These are phyloP conservation scores for Sardina pilchardus DNA, from an alignment of 2,113 vertebrate species.

Conservation along the genomic window DNA sequence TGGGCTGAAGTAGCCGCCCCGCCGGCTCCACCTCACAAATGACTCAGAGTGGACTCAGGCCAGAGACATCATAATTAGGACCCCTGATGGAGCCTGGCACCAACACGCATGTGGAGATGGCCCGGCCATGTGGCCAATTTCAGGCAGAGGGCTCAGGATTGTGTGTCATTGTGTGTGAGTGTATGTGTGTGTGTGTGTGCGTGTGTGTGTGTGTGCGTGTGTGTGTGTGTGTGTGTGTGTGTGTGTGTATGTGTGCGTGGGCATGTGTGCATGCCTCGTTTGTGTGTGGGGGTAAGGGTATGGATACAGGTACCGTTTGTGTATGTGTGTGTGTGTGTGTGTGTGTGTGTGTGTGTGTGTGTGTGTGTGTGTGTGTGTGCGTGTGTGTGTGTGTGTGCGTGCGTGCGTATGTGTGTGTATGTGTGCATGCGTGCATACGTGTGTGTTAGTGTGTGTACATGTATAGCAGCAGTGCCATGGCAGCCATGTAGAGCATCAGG, in stretches of 20 bases:
- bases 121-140: slow-evolving; percentile 17
- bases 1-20: neutral
- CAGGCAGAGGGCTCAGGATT: neutral
- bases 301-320: neutral
- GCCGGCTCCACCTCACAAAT: slow-evolving; percentile 21
- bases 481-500: neutral
- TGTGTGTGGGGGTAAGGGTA: neutral
- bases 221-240: neutral
- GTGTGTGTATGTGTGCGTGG: neutral
- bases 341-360: neutral
- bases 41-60: slow-evolving; percentile 2
- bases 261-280: neutral
- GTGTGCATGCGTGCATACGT: neutral
- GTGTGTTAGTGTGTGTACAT: neutral
- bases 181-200: neutral
- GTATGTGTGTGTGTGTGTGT: neutral
- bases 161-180: neutral
- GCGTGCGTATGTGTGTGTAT: neutral
- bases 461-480: neutral
- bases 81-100: slow-evolving; percentile 26
- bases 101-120: neutral
- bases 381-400: neutral
- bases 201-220: neutral
- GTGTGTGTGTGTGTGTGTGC: neutral
- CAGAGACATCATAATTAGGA: slow-evolving; percentile 40